phyloP scores from a whole-genome alignment of 2,797 vertebrate genomes.

The Gallinago stenura region DNA sequence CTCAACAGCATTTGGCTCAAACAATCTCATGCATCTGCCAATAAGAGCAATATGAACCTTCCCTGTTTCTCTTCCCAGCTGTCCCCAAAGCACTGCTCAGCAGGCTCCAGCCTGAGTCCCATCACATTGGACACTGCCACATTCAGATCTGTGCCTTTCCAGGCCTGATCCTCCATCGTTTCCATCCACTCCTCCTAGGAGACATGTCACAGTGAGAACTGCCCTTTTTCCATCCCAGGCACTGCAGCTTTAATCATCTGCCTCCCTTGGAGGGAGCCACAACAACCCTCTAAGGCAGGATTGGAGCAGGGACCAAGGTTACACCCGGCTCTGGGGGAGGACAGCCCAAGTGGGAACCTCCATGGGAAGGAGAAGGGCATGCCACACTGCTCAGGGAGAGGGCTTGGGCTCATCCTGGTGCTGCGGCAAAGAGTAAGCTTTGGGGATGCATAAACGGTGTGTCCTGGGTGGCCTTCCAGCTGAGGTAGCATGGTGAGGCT shows the following conservation, averaged over 20 bases:
- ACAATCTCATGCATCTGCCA: neutral
- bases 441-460: neutral
- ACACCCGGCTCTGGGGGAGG: neutral
- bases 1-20: constrained; percentile 4
- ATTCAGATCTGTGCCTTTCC: neutral
- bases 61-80: neutral
- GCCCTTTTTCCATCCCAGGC: neutral
- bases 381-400: neutral
- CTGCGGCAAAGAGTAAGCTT: neutral
- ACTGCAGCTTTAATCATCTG: neutral
- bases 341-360: neutral
- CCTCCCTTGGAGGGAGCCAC: neutral
- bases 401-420: neutral
- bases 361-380: neutral
- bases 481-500: neutral
- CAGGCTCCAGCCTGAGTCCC: fast-evolving
- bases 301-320: neutral
- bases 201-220: fast-evolving
- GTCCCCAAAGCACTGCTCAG: neutral
- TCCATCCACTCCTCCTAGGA: neutral
- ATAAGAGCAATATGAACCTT: neutral
- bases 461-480: neutral
- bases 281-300: neutral
- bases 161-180: neutral
- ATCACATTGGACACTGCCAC: neutral